Evolutionary conservation across 2,797 vertebrate genomes (phyloP), one percentile per base, ranked within the genome.

Genomic region (Thunnus albacares): DNA sequence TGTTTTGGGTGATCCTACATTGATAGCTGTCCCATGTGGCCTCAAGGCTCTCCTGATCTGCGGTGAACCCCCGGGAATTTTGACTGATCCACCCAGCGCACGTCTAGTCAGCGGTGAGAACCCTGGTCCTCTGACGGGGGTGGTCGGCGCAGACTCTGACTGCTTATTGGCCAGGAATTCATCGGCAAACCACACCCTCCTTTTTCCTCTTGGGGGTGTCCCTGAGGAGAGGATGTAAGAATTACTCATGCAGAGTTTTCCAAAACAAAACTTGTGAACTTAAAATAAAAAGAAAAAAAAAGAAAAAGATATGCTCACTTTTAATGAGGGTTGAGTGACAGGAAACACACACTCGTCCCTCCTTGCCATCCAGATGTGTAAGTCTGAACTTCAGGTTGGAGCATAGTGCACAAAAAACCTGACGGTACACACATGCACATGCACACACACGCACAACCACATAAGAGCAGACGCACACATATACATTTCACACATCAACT

Each of bases 131-230:
- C 95, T 94, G 89, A 96, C 91, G 1, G 97, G 97, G 76, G 97
- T 95, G 90, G 96, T 97, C 55, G 97, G 95, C 85, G 97, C 97
- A 69, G 98, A 98, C 0, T 97, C 98, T n/a, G 96, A 96, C 92
- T 97, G 97, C 86, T 96, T 95, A 68, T 94, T 96, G 67, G 96
- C 93, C 84, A 97, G 95, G 89, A 98, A 96, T 33, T 97, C 97
- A 91, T 99, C 98, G 60, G 98, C 97, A 94, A 99, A 99, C 98
- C 98, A 99, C 93, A 99, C 98, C 93, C 97, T 97, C 87, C 98
- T 96, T 87, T 96, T 98, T 58, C 97, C 97, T 89, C 97, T 95
- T 28, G 97, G 97, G 77, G 98, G 96, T 3, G 93, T 95, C 68
- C 91, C 96, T 96, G 77, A 57, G 20, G 71, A 55, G 7, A 53